Percentiles rank a stretch among this genome's conserved stretches.
Evolutionary conservation across 2,888 invertebrate species (phyloP).

Genomic region (Ferdinandea cuprea): DNA sequence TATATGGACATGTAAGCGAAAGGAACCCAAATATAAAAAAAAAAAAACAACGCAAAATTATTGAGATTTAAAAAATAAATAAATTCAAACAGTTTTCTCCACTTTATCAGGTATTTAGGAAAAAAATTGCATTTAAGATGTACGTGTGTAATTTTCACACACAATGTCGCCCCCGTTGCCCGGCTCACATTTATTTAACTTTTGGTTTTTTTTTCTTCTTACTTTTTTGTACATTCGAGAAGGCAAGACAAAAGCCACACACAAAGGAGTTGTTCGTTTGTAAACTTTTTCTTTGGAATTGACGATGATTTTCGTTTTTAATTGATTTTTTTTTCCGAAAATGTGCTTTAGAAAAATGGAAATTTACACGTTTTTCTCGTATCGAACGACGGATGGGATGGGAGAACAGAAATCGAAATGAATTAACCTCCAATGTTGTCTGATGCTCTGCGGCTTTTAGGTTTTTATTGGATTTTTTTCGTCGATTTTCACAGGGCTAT

Average conservation of each 20-base stretch:
- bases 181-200: slow-evolving; percentile 15
- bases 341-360: slow-evolving; percentile 12
- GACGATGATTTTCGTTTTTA: slow-evolving; percentile 14
- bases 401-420: slow-evolving; percentile 31
- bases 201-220: slow-evolving; percentile 33
- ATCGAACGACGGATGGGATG: slow-evolving; percentile 20
- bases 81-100: slow-evolving; percentile 25
- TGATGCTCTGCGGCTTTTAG: slow-evolving; percentile 61
- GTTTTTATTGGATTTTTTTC: slow-evolving; percentile 34
- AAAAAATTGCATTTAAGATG: slow-evolving; percentile 28
- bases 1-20: slow-evolving; percentile 27
- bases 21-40: background rate
- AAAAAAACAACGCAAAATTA: slow-evolving; percentile 4
- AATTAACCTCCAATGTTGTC: slow-evolving; percentile 69
- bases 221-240: slow-evolving; percentile 36
- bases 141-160: slow-evolving; percentile 40
- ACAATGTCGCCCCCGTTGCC: slow-evolving; percentile 67
- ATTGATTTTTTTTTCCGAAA: slow-evolving; percentile 54
- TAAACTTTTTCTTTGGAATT: slow-evolving; percentile 3
- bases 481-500: slow-evolving; percentile 20
- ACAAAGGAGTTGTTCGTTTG: slow-evolving; percentile 54
- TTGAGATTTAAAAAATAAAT: slow-evolving; percentile 1
- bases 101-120: slow-evolving; percentile 20
- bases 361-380: slow-evolving; percentile 66
- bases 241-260: slow-evolving; percentile 59